These are phyloP conservation scores for Hapalemur alaotrensis DNA, from an alignment of 2,797 vertebrate species.

Conservation along the genomic window DNA sequence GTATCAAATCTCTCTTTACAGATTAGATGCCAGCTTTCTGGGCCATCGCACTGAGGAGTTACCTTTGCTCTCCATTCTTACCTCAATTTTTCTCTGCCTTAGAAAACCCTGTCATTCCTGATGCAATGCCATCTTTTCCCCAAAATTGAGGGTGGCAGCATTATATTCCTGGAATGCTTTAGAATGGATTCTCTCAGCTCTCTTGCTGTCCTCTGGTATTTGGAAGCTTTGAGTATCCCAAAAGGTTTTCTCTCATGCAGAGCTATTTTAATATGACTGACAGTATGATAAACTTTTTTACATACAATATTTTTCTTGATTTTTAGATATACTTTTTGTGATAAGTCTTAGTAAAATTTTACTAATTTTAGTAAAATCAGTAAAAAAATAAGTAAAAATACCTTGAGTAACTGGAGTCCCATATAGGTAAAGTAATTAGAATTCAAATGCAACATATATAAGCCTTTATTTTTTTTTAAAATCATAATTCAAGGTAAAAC, in stretches of 20 bases:
- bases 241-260: not conserved
- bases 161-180: not conserved
- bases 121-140: not conserved
- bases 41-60: not conserved
- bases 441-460: not conserved
- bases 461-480: not conserved
- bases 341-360: not conserved
- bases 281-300: not conserved
- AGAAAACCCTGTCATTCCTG: not conserved
- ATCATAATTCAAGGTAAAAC: not conserved
- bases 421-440: not conserved
- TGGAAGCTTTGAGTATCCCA: not conserved
- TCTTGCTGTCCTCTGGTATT: not conserved
- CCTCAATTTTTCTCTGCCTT: not conserved
- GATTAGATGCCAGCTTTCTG: not conserved
- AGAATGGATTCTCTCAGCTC: not conserved
- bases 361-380: no score
- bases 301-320: not conserved
- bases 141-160: not conserved
- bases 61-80: not conserved
- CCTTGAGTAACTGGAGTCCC: not conserved
- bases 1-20: not conserved
- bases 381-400: no score
- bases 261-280: not conserved
- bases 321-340: not conserved